Evolutionary conservation across 2,888 invertebrate species (phyloP).

Genomic region (Amblyteles armatorius): DNA sequence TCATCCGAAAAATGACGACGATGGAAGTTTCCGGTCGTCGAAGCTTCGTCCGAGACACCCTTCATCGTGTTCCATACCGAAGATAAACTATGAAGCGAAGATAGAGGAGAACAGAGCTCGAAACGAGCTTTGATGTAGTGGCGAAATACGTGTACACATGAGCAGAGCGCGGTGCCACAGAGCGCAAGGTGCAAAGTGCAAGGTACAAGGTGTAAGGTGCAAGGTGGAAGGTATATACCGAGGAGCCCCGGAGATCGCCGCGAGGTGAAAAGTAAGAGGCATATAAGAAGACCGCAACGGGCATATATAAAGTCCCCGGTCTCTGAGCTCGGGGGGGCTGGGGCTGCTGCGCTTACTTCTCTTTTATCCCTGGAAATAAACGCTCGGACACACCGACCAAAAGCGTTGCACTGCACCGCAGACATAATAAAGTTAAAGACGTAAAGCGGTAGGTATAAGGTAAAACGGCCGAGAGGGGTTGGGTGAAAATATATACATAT

Average conservation of each 20-base stretch:
- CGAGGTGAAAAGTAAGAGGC: conserved; percentile 48
- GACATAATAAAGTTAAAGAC: conserved; percentile 56
- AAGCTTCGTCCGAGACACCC: neutral
- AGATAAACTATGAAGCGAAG: neutral
- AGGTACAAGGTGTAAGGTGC: conserved; percentile 70
- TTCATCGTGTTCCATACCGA: neutral
- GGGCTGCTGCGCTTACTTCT: conserved; percentile 37
- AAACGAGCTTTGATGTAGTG: conserved; percentile 14
- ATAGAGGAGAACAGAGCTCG: conserved; percentile 35
- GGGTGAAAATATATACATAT: conserved; percentile 1
- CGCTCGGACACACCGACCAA: conserved; percentile 19
- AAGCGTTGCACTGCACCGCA: conserved; percentile 2
- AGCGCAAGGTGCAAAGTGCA: conserved; percentile 67
- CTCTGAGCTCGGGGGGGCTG: conserved; percentile 10
- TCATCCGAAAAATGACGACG: neutral
- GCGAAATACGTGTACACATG: conserved; percentile 9
- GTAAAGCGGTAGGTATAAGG: conserved; percentile 45
- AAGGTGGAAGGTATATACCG: conserved; percentile 55
- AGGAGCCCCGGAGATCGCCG: conserved; percentile 25
- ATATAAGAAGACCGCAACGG: conserved; percentile 35
- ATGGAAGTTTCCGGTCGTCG: neutral
- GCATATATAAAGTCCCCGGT: conserved; percentile 30
- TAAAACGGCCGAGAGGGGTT: conserved; percentile 39
- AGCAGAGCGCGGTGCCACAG: conserved; percentile 15
- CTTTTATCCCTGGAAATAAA: conserved; percentile 17